A percentile compares a stretch with the other conserved stretches of the same genome.
Evolutionary conservation across 2,888 invertebrate species (phyloP).

Genomic region (Heliconius charithonia): DNA sequence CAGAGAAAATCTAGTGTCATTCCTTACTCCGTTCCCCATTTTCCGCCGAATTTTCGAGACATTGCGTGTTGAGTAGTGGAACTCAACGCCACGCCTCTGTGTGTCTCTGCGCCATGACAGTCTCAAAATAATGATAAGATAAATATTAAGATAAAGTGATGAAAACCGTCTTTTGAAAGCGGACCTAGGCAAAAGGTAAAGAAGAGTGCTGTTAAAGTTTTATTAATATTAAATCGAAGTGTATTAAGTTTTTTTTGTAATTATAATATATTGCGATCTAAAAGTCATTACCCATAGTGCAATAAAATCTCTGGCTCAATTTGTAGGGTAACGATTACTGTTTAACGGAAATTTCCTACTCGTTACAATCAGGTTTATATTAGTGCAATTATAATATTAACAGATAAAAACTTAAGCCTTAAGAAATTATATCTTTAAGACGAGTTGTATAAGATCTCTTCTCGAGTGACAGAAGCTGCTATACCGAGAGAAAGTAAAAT

Average conservation of each 20-base stretch:
- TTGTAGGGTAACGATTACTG: background rate
- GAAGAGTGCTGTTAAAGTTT: background rate
- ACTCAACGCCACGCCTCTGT: too few relatives aligned
- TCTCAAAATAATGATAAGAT: too few relatives aligned
- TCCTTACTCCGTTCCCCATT: too few relatives aligned
- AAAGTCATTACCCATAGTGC: background rate
- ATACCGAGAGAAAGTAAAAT: background rate
- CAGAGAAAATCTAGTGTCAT: too few relatives aligned
- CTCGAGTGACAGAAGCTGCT: background rate
- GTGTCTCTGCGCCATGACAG: too few relatives aligned
- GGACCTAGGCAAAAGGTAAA: background rate
- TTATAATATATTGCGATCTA: too few relatives aligned
- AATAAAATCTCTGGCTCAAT: background rate
- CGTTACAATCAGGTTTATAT: background rate
- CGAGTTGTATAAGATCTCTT: background rate
- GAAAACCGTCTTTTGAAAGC: too few relatives aligned
- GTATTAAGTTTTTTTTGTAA: too few relatives aligned
- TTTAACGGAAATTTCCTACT: conserved; percentile 14
- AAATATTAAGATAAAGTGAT: too few relatives aligned
- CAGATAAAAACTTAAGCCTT: conserved; percentile 7
- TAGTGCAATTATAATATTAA: conserved; percentile 4
- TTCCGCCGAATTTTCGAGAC: too few relatives aligned
- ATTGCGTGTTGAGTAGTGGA: too few relatives aligned
- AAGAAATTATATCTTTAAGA: conserved; percentile 8
- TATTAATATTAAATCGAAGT: background rate